Percentiles rank a stretch among this genome's conserved stretches.
These are phyloP conservation scores for Phocides pigmalion DNA, from an alignment of 1,140 invertebrate species.

Conservation along the genomic window DNA sequence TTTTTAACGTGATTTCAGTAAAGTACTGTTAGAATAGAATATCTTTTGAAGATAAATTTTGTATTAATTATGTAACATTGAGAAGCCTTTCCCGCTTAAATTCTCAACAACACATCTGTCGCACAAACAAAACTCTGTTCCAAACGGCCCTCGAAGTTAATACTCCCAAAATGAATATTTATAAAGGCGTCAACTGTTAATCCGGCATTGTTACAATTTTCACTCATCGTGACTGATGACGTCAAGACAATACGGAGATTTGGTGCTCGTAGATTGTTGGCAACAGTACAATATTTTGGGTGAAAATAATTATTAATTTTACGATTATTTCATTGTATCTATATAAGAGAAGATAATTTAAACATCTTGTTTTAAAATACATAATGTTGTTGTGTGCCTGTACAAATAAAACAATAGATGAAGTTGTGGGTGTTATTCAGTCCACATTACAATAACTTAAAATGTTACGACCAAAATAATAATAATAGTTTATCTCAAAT, in stretches of 20 bases:
- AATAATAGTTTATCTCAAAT: too few species aligned
- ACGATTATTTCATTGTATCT: too few species aligned
- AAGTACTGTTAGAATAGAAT: too few species aligned
- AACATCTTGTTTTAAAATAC: too few species aligned
- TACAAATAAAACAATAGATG: too few species aligned
- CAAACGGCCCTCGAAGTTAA: conserved; percentile 67
- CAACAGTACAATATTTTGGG: conserved; percentile 1
- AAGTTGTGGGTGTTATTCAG: too few species aligned
- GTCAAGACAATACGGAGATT: conserved; percentile 72
- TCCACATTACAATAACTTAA: too few species aligned
- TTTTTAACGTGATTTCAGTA: background rate
- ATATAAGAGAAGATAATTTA: too few species aligned
- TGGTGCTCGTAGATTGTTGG: conserved; percentile 55
- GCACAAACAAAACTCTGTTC: conserved; percentile 61
- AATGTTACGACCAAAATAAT: too few species aligned
- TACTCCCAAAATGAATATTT: conserved; percentile 78
- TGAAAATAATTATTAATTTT: too few species aligned
- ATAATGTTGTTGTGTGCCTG: too few species aligned
- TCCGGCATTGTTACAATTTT: conserved; percentile 79
- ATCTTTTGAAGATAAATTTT: conserved; percentile 2
- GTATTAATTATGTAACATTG: conserved; percentile 2
- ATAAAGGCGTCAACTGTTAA: conserved; percentile 81
- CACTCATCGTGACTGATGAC: conserved; percentile 71
- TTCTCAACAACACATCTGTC: conserved; percentile 65
- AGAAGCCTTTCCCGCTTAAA: conserved; percentile 16